A percentile compares a stretch with the other conserved stretches of the same genome.
These are phyloP conservation scores for Cheilosia pagana DNA, from an alignment of 2,888 invertebrate genomes.

Conservation along the genomic window DNA sequence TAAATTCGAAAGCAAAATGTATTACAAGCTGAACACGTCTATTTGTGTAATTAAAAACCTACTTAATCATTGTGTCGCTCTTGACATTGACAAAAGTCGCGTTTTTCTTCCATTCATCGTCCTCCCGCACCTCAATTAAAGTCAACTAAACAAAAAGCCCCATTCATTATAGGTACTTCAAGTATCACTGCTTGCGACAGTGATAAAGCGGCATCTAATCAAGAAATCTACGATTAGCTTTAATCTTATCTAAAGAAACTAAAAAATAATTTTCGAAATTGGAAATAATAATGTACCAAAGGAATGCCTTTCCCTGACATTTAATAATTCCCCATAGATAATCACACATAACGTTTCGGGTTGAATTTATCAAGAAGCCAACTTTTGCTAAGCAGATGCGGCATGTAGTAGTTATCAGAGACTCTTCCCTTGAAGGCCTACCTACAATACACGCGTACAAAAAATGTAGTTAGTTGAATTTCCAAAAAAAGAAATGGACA, in stretches of 20 bases:
- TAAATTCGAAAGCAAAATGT: too few species aligned
- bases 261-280: slow-evolving; percentile 9
- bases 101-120: background rate
- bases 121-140: background rate
- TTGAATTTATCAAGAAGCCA: slow-evolving; percentile 11
- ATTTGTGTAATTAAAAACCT: background rate
- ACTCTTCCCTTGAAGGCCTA: slow-evolving; percentile 23
- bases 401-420: slow-evolving; percentile 46
- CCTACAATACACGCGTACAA: background rate
- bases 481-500: slow-evolving; percentile 39
- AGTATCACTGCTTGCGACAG: background rate
- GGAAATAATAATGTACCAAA: slow-evolving; percentile 1
- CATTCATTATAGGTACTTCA: slow-evolving; percentile 14
- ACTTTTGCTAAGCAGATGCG: slow-evolving; percentile 12
- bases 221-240: slow-evolving; percentile 46
- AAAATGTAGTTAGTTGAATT: slow-evolving; percentile 23
- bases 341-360: slow-evolving; percentile 17
- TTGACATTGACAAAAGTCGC: slow-evolving; percentile 25
- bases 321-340: slow-evolving; percentile 13
- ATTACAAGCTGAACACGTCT: background rate
- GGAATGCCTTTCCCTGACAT: background rate
- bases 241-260: slow-evolving; percentile 59
- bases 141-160: slow-evolving; percentile 18
- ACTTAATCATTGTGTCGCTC: background rate
- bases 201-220: slow-evolving; percentile 32